Evolutionary conservation across 2,113 vertebrate species (phyloP), one percentile per base, ranked within the genome.

Genomic region (Donacobius atricapilla): DNA sequence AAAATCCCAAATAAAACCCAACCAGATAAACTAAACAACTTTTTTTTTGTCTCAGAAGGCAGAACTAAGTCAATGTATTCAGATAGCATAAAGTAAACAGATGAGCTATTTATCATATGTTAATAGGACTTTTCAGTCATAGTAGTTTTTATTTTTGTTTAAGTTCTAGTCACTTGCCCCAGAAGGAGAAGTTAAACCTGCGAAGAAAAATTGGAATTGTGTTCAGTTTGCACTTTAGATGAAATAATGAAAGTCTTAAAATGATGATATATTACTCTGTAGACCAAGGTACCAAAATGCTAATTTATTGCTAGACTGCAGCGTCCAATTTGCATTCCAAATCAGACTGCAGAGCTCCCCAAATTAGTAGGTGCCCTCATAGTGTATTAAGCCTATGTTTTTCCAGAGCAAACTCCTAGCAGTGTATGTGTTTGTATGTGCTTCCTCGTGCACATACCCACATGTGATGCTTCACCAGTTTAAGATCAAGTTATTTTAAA

Each of bases 251-350:
- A 78, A 77, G 27, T 51, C 88, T 60, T 73, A 72, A 85, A 78
- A 63, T 68, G 39, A 81, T 78, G 61, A 75, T 88, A 40, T 86
- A 61, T 95, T 94, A 77, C 73, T 96, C 90, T 78, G 66, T 63
- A 85, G 75, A 71, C n/a, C 78, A 93, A 97, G 93, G 83, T 93
- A 95, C 77, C 94, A 93, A 95, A 96, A 97, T 98, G 97, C 92
- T 97, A 93, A 97, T 97, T 96, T 96, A 95, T 95, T 95, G 87
- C 96, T 93, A 97, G 97, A 94, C 98, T 97, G 97, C 97, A 95
- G 93, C 53, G 0, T 64, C 81, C 96, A 94, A 98, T 98, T 97
- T 98, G 97, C 97, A 97, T 98, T 98, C 96, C 95, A 97, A 98
- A 97, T 98, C 95, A 97, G 97, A 73, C 96, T 96, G 95, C 97